These are phyloP conservation scores for Phyllostomus hastatus DNA, from an alignment of 2,113 vertebrate genomes.

Conservation along the genomic window DNA sequence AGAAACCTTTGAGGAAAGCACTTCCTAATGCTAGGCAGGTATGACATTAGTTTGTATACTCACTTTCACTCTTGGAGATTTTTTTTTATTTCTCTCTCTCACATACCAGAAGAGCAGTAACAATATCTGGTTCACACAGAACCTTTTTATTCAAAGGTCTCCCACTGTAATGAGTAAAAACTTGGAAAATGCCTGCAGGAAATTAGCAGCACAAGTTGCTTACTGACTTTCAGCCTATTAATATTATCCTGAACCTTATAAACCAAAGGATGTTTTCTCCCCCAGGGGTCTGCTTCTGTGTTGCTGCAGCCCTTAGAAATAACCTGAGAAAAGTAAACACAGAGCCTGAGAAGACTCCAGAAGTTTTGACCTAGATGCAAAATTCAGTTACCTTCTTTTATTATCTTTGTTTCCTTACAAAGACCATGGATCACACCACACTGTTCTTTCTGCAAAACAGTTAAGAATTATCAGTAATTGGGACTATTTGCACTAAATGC, in stretches of 20 bases:
- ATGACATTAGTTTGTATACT: not conserved
- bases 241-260: constrained; percentile 26
- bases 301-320: constrained; percentile 38
- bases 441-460: constrained; percentile 32
- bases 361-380: not conserved
- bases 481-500: constrained; percentile 52
- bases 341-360: not conserved
- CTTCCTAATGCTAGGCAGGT: not conserved
- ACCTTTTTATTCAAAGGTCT: constrained; percentile 55
- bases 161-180: not conserved
- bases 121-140: constrained; percentile 17
- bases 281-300: not conserved
- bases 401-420: constrained; percentile 46
- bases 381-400: not conserved
- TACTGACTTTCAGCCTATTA: not conserved
- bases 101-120: not conserved
- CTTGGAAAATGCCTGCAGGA: not conserved
- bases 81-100: constrained; percentile 28
- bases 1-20: not conserved
- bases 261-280: not conserved
- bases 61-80: not conserved
- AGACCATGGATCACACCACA: not conserved
- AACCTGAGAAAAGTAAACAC: constrained; percentile 37
- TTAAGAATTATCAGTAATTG: constrained; percentile 57
- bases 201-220: not conserved